phyloP scores from a whole-genome alignment of 2,797 vertebrate genomes.

The Lycodopsis pacificus region DNA sequence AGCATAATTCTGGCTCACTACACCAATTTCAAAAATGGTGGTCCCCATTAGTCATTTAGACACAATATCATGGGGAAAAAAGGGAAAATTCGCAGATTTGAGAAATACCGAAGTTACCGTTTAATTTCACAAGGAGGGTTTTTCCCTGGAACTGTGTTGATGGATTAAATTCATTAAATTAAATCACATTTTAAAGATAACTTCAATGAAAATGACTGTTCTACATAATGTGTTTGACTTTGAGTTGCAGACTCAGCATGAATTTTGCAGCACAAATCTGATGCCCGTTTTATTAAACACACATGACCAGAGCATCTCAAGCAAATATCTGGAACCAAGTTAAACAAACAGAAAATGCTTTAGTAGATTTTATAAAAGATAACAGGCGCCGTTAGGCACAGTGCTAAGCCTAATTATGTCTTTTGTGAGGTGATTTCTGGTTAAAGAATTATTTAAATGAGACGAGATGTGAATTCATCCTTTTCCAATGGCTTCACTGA shows the following conservation, averaged over 20 bases:
- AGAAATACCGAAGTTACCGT: not conserved
- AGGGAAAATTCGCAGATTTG: no score
- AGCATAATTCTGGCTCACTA: no score
- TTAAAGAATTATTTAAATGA: not conserved
- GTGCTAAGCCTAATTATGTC: not conserved
- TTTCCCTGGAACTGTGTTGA: constrained; percentile 1
- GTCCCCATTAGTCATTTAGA: no score
- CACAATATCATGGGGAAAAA: no score
- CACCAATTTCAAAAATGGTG: no score
- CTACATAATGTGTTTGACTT: not conserved
- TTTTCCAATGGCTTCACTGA: not conserved
- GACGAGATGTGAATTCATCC: constrained; percentile 3
- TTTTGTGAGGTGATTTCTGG: not conserved
- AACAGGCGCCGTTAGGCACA: not conserved
- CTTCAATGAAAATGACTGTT: constrained; percentile 11
- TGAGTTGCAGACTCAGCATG: constrained; percentile 11
- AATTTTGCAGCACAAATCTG: not conserved
- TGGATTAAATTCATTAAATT: constrained; percentile 24
- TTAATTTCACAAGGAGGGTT: constrained; percentile 6
- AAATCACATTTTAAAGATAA: constrained; percentile 23
- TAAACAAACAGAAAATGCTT: constrained; percentile 2
- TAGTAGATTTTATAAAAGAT: not conserved
- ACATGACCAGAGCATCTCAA: constrained; percentile 4
- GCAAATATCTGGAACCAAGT: constrained; percentile 11
- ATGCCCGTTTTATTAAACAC: constrained; percentile 17